Evolutionary conservation across 2,113 vertebrate genomes (phyloP).

Genomic region (Rhabdomys dilectus): DNA sequence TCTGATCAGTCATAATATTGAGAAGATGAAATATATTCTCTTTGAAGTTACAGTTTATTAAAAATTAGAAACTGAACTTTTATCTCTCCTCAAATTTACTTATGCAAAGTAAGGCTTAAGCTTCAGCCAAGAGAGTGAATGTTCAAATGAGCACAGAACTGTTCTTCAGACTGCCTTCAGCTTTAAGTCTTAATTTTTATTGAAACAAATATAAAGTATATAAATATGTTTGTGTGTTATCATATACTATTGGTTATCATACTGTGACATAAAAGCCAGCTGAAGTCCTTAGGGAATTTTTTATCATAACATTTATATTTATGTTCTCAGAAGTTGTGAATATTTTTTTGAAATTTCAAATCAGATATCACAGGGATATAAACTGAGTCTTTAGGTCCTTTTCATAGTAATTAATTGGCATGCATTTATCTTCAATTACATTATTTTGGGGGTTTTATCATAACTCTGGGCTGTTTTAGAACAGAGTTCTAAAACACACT

Average conservation of each 20-base stretch:
- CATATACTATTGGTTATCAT: neutral
- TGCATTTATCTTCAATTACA: constrained; percentile 6
- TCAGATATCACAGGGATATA: neutral
- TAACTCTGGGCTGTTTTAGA: neutral
- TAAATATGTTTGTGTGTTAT: neutral
- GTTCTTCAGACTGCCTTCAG: neutral
- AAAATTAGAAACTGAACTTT: constrained; percentile 43
- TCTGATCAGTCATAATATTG: constrained; percentile 27
- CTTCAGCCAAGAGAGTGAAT: neutral
- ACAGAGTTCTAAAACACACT: neutral
- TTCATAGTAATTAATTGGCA: constrained; percentile 10
- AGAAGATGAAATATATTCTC: constrained; percentile 39
- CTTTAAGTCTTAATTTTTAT: constrained; percentile 6
- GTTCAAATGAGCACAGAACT: neutral
- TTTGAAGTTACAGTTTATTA: constrained; percentile 43
- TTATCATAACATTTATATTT: constrained; percentile 48
- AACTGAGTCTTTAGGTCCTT: constrained; percentile 32
- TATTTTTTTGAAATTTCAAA: constrained; percentile 64
- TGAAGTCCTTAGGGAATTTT: constrained; percentile 76
- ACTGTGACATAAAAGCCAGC: constrained; percentile 25
- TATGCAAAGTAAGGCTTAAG: constrained; percentile 40
- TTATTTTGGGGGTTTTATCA: constrained; percentile 60
- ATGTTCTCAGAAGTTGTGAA: constrained; percentile 55
- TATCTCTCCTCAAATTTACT: neutral
- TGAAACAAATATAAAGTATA: neutral